Evolutionary conservation across 1,140 invertebrate genomes (phyloP).

Genomic region (Bombyx mori): ASM3026992v2 NC_085117.1:2460001-2460500

Average conservation of each 20-base stretch:
- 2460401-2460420: conserved; percentile 71
- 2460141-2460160: conserved; percentile 77
- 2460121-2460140: conserved; percentile 73
- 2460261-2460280: conserved; percentile 58
- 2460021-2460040: conserved; percentile 38
- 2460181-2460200: conserved; percentile 71
- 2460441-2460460: conserved; percentile 46
- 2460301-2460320: conserved; percentile 61
- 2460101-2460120: conserved; percentile 83
- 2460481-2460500: neutral
- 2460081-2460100: conserved; percentile 78
- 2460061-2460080: conserved; percentile 59
- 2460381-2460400: conserved; percentile 75
- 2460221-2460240: conserved; percentile 71
- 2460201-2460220: conserved; percentile 66
- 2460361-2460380: conserved; percentile 71
- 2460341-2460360: conserved; percentile 43
- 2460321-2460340: conserved; percentile 73
- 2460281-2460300: conserved; percentile 75
- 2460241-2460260: conserved; percentile 84
- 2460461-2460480: conserved; percentile 40
- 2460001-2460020: conserved; percentile 17
- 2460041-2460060: conserved; percentile 22
- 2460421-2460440: conserved; percentile 71
- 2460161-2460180: conserved; percentile 75